Base-by-base conservation (phyloP, 2,113 vertebrate species). In the Xenus cinereus region DNA sequence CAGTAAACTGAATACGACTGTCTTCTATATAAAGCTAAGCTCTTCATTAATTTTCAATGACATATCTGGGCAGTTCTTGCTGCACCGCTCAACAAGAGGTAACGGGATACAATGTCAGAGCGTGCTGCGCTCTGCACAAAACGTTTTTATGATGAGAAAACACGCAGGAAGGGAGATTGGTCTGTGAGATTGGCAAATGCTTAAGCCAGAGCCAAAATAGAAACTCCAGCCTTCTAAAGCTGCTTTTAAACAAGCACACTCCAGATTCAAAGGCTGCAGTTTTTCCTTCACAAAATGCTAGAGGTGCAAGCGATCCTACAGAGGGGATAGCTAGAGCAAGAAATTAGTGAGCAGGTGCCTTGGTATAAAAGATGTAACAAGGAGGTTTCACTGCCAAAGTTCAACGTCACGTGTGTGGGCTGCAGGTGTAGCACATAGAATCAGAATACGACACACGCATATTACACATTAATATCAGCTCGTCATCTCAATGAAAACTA, bases 31-130 rank as follows among this genome's bases (percentile, higher is more conserved):
- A 93, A 62, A 87, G 74, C 14, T 22, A 69, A 73, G 20, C 57
- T 91, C 73, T n/a, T 39, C 66, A 87, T 89, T 97, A 68, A 79
- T 89, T 95, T 92, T 57, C 77, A 73, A 1, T 82, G 57, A 35
- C 3, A 2, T 54, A 82, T 51, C 66, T 75, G 80, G 66, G 41
- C 57, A 80, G 24, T 82, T 81, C 76, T 67, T 56, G 74, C 83
- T 14, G 10, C 71, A 68, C 10, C 45, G 45, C 22, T 84, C 69
- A 73, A 30, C 7, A 56, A 12, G 46, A 64, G 64, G 43, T 7
- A 78, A 81, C 0, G 1, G 66, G 66, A 62, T 12, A 32, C 3
- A 51, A 8, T 2, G 30, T 12, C 79, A 57, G 69, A 56, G 64
- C 39, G 26, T 1, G 2, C n/a, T 62, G 45, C 0, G 0, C 46